These are phyloP conservation scores for Dromiciops gliroides DNA, from an alignment of 2,113 vertebrate species.

Conservation along the genomic window DNA sequence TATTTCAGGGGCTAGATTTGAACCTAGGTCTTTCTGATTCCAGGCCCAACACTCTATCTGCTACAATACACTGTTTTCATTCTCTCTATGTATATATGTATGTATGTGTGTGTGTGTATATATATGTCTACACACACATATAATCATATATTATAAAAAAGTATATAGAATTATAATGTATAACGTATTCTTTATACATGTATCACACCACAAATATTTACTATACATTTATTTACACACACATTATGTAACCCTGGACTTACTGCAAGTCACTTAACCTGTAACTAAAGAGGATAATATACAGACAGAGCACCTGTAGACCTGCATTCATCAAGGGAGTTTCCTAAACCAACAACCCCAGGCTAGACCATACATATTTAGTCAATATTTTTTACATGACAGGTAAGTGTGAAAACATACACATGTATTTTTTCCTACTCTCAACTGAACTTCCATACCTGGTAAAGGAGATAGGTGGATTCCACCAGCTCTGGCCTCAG, in stretches of 20 bases:
- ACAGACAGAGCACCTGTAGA: background rate
- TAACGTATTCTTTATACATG: background rate
- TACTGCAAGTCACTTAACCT: background rate
- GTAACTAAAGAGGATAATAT: background rate
- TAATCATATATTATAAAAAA: too few species aligned
- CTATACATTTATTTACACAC: background rate
- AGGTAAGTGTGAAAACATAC: background rate
- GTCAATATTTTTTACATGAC: background rate
- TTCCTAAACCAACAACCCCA: background rate
- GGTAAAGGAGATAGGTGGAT: conserved; percentile 97
- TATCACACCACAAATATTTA: background rate
- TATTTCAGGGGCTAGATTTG: background rate
- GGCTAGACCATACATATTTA: background rate
- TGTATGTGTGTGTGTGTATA: too few species aligned
- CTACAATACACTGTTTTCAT: background rate
- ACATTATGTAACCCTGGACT: background rate
- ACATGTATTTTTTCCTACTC: background rate
- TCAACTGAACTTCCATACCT: conserved; percentile 83
- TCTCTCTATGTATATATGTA: too few species aligned
- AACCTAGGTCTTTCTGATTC: background rate
- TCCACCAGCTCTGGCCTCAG: conserved; percentile 97
- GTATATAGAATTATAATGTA: background rate
- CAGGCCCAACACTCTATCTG: background rate
- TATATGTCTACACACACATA: too few species aligned
- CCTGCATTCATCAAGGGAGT: background rate